Conservation (phyloP, 2,888 invertebrate species). For the Mayetiola destructor region DNA sequence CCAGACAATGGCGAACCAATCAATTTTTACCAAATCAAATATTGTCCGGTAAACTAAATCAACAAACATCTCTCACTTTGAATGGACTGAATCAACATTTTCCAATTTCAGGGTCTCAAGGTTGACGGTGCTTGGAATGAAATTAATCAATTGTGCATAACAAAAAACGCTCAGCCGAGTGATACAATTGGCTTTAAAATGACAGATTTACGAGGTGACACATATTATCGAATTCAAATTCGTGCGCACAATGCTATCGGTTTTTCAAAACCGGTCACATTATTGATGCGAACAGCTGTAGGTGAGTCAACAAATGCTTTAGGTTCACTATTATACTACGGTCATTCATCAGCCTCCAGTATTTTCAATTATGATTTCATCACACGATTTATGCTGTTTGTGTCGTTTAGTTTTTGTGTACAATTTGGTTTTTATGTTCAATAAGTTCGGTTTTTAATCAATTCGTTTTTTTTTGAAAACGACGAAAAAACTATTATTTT, state of each 20-base stretch:
- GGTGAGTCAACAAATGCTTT: conserved; percentile 53
- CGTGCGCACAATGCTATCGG: conserved; percentile 73
- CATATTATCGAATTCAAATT: conserved; percentile 62
- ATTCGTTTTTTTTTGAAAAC: background rate
- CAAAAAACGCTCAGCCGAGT: conserved; percentile 45
- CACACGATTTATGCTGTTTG: conserved; percentile 11
- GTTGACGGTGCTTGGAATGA: conserved; percentile 52
- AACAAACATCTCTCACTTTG: background rate
- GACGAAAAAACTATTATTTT: background rate
- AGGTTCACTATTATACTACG: conserved; percentile 35
- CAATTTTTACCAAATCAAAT: conserved; percentile 63
- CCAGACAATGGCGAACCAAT: conserved; percentile 83
- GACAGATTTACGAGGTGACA: conserved; percentile 55
- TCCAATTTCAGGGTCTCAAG: conserved; percentile 43
- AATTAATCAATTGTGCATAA: conserved; percentile 40
- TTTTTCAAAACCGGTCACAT: conserved; percentile 58
- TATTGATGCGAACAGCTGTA: conserved; percentile 71
- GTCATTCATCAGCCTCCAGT: conserved; percentile 32
- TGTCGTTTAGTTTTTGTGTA: conserved; percentile 15
- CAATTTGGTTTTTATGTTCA: conserved; percentile 4
- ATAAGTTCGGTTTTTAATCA: background rate
- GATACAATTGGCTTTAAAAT: conserved; percentile 53
- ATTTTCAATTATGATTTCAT: conserved; percentile 15
- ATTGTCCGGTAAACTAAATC: conserved; percentile 53
- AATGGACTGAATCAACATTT: background rate